Evolutionary conservation across 2,888 invertebrate species (phyloP), one percentile per base, ranked within the genome.

Genomic region (Sarcophaga rosellei): DNA sequence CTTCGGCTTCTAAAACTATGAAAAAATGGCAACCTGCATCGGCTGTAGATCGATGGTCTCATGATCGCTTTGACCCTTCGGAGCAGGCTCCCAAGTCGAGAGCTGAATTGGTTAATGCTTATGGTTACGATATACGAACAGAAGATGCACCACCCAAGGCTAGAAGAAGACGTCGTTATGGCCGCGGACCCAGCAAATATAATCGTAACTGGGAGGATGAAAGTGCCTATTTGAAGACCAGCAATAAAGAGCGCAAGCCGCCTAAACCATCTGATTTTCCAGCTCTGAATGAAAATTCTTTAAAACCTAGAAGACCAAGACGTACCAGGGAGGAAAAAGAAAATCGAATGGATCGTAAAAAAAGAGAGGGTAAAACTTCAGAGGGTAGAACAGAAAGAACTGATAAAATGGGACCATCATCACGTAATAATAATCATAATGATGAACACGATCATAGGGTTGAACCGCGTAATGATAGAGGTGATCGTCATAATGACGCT

Each of bases 141-240:
- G 98, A 98, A 92, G 98, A 98, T 91, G 97, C 97, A 0, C 97
- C 98, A 2, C 98, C 98, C 0, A 95, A 97, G 90, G 97, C 98
- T 0, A 94, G 98, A 77, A 95, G 98, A 88, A 95, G 97, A 89
- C 94, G 97, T 89, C 94, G 97, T 94, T 98, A 98, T 92, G 98
- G 97, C 0, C 97, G 98, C 78, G 98, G 98, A 0, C 98, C 98
- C 0, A 98, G 96, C 92, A 98, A 98, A 92, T 98, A 98, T 92
- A 97, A 97, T 0, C 95, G 98, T 15, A 97, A 97, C 84, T 98
- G 98, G 98, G 97, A 98, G 91, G 98, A 98, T 91, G 97, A 97
- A 91, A 97, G 97, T 91, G 98, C 98, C 0, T 98, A 98, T 92
- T 94, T 95, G 23, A 95, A 97, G 88, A 84, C 94, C 1, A 92